phyloP scores from a whole-genome alignment of 2,888 invertebrate species.

The Bombylius discolor region DNA sequence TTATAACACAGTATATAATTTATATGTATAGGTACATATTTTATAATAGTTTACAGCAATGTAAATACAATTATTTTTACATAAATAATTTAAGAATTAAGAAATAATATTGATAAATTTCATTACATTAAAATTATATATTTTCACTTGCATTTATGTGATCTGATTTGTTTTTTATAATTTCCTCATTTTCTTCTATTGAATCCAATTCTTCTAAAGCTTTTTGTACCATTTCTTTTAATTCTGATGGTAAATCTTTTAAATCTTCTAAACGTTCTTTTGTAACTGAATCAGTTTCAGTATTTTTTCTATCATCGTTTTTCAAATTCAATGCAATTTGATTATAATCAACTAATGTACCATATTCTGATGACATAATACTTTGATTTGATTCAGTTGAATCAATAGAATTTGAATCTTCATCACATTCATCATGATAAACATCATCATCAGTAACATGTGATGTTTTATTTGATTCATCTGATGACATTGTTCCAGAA shows the following conservation, averaged over 20 bases:
- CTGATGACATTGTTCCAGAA: constrained; percentile 25
- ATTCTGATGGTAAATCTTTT: constrained; percentile 44
- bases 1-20: too few relatives aligned
- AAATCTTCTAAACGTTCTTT: constrained; percentile 36
- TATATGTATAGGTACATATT: too few relatives aligned
- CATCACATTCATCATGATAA: constrained; percentile 23
- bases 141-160: too few relatives aligned
- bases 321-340: constrained; percentile 14
- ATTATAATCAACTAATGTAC: constrained; percentile 19
- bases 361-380: constrained; percentile 32
- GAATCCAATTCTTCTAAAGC: constrained; percentile 37
- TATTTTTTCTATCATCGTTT: background rate
- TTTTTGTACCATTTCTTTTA: constrained; percentile 48
- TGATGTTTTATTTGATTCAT: constrained; percentile 22
- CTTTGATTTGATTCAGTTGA: constrained; percentile 29
- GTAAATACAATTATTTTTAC: too few relatives aligned
- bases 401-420: constrained; percentile 25
- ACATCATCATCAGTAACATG: constrained; percentile 22
- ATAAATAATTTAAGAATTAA: too few relatives aligned
- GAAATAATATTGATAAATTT: too few relatives aligned
- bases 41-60: too few relatives aligned
- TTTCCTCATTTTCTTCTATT: constrained; percentile 19
- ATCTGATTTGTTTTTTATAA: background rate
- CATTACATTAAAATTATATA: too few relatives aligned
- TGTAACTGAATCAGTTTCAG: constrained; percentile 21